A percentile compares a stretch with the other conserved stretches of the same genome.
These are phyloP conservation scores for Aythya fuligula DNA, from an alignment of 2,797 vertebrate genomes.

Conservation along the genomic window DNA sequence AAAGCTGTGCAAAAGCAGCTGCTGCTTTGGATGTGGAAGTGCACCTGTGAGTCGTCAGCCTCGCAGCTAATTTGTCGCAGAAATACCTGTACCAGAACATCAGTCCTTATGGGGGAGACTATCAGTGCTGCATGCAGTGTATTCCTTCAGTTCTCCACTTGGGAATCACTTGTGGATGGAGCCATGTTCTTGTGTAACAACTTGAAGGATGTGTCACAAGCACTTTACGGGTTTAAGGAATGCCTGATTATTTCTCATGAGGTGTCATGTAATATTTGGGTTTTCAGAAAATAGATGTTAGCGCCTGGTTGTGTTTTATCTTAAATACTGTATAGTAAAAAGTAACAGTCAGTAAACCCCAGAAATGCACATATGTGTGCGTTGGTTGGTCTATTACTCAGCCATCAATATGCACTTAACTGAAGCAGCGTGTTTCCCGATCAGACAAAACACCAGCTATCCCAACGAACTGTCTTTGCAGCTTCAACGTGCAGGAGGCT, in stretches of 20 bases:
- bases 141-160: neutral
- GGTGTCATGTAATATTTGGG: neutral
- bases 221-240: constrained; percentile 6
- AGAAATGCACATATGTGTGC: neutral
- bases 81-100: neutral
- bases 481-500: constrained; percentile 50
- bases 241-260: neutral
- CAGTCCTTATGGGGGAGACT: neutral
- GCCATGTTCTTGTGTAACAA: neutral
- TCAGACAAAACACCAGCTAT: constrained; percentile 1
- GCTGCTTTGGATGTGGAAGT: neutral
- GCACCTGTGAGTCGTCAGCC: neutral
- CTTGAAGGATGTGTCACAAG: neutral
- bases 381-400: neutral
- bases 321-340: neutral
- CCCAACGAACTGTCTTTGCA: neutral
- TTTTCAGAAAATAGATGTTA: constrained; percentile 17
- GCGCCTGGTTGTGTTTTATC: constrained; percentile 16
- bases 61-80: neutral
- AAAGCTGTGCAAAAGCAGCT: constrained; percentile 26
- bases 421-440: constrained; percentile 30
- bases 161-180: neutral
- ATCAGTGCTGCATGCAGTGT: neutral
- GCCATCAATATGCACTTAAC: constrained; percentile 19
- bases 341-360: neutral